These are phyloP conservation scores for Lithodes maja DNA, from an alignment of 2,888 invertebrate genomes.

Conservation along the genomic window DNA sequence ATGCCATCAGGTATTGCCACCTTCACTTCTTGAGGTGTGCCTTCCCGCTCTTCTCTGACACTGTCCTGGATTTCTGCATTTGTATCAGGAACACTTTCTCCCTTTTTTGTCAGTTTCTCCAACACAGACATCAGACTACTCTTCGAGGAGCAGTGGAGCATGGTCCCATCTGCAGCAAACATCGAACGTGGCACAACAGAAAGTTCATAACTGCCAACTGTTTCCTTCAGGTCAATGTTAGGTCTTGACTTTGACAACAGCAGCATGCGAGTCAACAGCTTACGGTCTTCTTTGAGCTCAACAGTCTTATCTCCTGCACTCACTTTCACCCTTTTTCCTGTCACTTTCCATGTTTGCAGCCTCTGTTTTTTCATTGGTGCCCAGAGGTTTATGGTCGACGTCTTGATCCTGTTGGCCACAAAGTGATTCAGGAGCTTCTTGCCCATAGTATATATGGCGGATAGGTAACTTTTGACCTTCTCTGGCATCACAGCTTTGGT, in stretches of 20 bases:
- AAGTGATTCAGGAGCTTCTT: not conserved
- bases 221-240: not conserved
- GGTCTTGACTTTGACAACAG: not conserved
- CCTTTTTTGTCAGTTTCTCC: not conserved
- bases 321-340: not conserved
- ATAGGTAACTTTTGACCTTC: not conserved
- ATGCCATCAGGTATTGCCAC: not conserved
- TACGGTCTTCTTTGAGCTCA: not conserved
- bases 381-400: not conserved
- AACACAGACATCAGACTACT: not conserved
- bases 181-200: not conserved
- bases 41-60: not conserved
- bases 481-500: not conserved
- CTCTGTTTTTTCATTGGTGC: not conserved
- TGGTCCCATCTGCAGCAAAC: not conserved
- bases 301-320: not conserved
- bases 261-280: constrained; percentile 5
- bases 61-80: not conserved
- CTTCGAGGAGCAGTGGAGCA: not conserved
- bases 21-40: not conserved
- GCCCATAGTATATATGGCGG: not conserved
- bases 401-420: not conserved
- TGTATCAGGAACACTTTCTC: not conserved
- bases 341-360: constrained; percentile 1
- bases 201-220: constrained; percentile 23